These are phyloP conservation scores for Chelidonichthys spinosus DNA, from an alignment of 2,797 vertebrate species.

Conservation along the genomic window DNA sequence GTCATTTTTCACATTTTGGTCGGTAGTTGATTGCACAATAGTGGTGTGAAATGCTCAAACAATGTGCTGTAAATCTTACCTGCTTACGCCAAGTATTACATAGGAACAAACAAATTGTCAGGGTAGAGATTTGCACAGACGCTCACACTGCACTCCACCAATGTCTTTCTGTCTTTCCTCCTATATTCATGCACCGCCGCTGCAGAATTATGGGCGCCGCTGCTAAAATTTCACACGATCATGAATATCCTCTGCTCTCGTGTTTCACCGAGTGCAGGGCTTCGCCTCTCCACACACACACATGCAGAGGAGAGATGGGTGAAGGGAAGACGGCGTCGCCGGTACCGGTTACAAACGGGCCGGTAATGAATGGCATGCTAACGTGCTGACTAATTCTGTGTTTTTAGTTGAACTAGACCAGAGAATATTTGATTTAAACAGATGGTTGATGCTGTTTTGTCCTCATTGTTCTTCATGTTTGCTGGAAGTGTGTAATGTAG, in stretches of 20 bases:
- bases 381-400: not conserved
- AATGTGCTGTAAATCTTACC: slow-evolving; percentile 13
- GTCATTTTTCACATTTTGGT: slow-evolving; percentile 33
- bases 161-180: not conserved
- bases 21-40: slow-evolving; percentile 15
- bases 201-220: not conserved
- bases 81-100: slow-evolving; percentile 10
- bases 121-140: not conserved
- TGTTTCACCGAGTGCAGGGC: not conserved
- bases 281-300: not conserved
- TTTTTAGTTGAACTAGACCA: not conserved
- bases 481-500: not conserved
- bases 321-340: not conserved
- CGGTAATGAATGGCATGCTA: not conserved
- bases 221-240: not conserved
- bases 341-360: not conserved
- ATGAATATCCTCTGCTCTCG: not conserved
- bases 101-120: slow-evolving; percentile 10
- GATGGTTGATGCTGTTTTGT: not conserved
- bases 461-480: not conserved
- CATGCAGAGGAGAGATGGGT: too few species aligned
- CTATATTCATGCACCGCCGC: not conserved
- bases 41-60: slow-evolving; percentile 13
- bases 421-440: not conserved
- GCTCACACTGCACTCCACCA: not conserved